phyloP scores from a whole-genome alignment of 2,113 vertebrate genomes.

The Pyxicephalus adspersus region DNA sequence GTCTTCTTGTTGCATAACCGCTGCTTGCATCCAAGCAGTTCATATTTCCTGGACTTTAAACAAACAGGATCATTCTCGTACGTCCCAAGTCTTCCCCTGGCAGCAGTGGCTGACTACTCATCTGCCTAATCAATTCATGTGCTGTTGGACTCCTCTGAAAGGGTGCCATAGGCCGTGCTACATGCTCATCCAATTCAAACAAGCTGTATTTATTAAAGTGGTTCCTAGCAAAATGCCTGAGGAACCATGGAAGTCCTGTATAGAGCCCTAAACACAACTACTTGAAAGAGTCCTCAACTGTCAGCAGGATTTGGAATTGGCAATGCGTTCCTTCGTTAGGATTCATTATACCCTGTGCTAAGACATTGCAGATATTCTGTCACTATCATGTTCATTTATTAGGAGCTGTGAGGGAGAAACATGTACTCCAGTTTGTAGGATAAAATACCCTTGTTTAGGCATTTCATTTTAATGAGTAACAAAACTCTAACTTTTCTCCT shows the following conservation, averaged over 20 bases:
- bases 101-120: slow-evolving; percentile 30
- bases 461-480: too few relatives aligned
- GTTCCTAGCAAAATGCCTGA: slow-evolving; percentile 44
- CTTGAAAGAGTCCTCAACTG: slow-evolving; percentile 27
- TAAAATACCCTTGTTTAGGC: too few relatives aligned
- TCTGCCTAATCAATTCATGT: slow-evolving; percentile 46
- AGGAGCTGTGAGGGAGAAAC: not conserved
- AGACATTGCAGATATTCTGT: slow-evolving; percentile 11
- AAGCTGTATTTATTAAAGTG: slow-evolving; percentile 52
- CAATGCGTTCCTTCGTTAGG: slow-evolving; percentile 22
- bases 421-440: not conserved
- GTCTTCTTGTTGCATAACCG: slow-evolving; percentile 45
- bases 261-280: slow-evolving; percentile 14
- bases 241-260: slow-evolving; percentile 38
- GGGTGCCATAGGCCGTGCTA: slow-evolving; percentile 30
- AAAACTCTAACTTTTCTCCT: not conserved
- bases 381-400: not conserved
- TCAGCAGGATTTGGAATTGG: slow-evolving; percentile 34
- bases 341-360: slow-evolving; percentile 8
- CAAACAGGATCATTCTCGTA: slow-evolving; percentile 48
- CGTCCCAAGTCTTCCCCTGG: slow-evolving; percentile 39
- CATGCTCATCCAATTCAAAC: slow-evolving; percentile 52
- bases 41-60: slow-evolving; percentile 39
- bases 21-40: slow-evolving; percentile 47
- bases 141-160: slow-evolving; percentile 45